Evolutionary conservation across 2,888 invertebrate genomes (phyloP), one percentile per base, ranked within the genome.

Genomic region (Villa cingulata): DNA sequence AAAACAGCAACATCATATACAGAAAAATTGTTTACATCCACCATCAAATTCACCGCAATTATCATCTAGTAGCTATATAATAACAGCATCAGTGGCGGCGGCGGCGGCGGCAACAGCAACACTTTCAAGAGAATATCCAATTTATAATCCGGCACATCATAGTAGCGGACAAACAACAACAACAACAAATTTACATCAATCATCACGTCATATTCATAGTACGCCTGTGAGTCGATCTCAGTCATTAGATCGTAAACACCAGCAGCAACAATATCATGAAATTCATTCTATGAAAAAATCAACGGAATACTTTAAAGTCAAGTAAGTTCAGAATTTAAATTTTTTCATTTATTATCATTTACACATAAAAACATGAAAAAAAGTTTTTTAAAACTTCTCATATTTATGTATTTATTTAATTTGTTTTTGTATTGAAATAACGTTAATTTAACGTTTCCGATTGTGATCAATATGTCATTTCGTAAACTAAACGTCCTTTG

Each of bases 241-340:
- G n/a, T 66, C 65, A 2, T 48, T 66, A 42, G 67, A 68, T 42
- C 60, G 67, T 20, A 68, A 66, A 44, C 54, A 62, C 27, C 60
- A 59, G 19, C 58, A 62, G 46, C 56, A 17, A 15, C 57, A 45
- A 56, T 56, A 39, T 58, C 52, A 32, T 58, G 58, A 37, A 60
- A 37, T 23, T 6, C 41, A n/a, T 23, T 29, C 37, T 14, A 14
- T 38, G 3, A 37, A 36, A 15, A 45, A 34, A 41, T 59, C 63
- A 18, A 59, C 63, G 4, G 66, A 62, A 43, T 59, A 55, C 50
- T 60, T 60, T 46, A 60, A 59, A 58, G 56, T 57, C 55, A 61
- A 59, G 62, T 62, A 49, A 61, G 60, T 60, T 50, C 16, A 36
- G 12, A 34, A 34, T 7, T 34, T n/a, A n/a, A n/a, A n/a, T n/a